Base-by-base conservation (phyloP, 2,113 vertebrate genomes). In the Pteruthius melanotis region DNA sequence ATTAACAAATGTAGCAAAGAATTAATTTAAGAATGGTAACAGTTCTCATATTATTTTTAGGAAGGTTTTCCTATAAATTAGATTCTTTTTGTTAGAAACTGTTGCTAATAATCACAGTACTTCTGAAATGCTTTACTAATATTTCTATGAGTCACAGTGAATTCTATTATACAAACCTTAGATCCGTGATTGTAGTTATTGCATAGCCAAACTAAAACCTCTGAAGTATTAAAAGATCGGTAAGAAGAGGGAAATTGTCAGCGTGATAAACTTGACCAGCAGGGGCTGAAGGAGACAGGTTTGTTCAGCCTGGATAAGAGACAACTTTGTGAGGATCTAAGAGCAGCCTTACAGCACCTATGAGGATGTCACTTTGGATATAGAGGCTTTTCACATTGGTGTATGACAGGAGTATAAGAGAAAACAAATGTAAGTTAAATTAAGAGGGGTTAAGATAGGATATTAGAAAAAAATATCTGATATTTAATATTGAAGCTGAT, bases 291-390 rank as follows among this genome's bases (percentile, higher is more conserved):
- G 20, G 8, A 66, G 13, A 6, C 17, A 33, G 3, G 5, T 49
- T 82, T 85, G 7, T n/a, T 89, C 33, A 81, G 22, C 27, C 17
- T 87, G 30, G 28, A 65, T 30, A 57, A 87, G 15, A 87, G 5
- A 31, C 7, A n/a, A 3, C 3, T 84, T 87, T 52, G 20, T 23
- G 15, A 24, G 18, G 8, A 31, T 12, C 4, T 47, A 37, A 40
- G 5, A 61, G 13, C 40, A 68, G 15, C 7, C 10, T 22, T 14
- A 39, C 20, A 35, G 49, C 21, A 59, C 18, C 42, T 50, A 2
- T 13, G 9, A 8, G 12, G 10, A 37, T 23, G 23, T 45, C 0
- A 0, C 2, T 44, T 35, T n/a, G 14, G 42, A 69, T 30, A 50
- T 22, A 26, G 37, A 79, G 24, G 9, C 6, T 83, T 74, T 81